phyloP scores from a whole-genome alignment of 2,113 vertebrate genomes.

The Chlorocebus sabaeus region DNA sequence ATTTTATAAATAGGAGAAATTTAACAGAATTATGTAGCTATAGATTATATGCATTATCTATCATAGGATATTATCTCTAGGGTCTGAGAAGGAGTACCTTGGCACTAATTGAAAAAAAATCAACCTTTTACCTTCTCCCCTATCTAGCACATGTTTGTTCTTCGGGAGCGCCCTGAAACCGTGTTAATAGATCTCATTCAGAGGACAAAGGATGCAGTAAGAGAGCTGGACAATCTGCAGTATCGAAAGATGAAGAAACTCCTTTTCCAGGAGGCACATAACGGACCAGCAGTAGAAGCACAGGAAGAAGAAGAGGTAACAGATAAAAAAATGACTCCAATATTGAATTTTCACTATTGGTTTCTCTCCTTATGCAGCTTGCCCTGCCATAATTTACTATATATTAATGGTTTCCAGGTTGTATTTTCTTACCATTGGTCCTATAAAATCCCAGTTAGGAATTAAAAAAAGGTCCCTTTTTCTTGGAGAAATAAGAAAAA shows the following conservation, averaged over 20 bases:
- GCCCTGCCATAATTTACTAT: slow-evolving; percentile 10
- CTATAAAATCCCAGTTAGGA: not conserved
- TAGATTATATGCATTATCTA: not conserved
- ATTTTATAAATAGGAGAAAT: not conserved
- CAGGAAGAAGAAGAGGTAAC: slow-evolving; percentile 97
- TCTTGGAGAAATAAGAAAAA: no score
- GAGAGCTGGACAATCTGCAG: slow-evolving; percentile 98
- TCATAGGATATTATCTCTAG: not conserved
- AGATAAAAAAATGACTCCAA: slow-evolving; percentile 30
- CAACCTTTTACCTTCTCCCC: not conserved
- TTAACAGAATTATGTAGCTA: slow-evolving; percentile 20
- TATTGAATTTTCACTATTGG: not conserved
- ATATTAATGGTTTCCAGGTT: not conserved
- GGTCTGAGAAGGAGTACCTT: slow-evolving; percentile 14
- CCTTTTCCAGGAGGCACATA: slow-evolving; percentile 98
- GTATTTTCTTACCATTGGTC: slow-evolving; percentile 8
- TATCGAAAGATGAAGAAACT: slow-evolving; percentile 99
- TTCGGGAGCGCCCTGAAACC: slow-evolving; percentile 94
- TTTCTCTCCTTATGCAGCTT: not conserved
- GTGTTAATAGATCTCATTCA: slow-evolving; percentile 98
- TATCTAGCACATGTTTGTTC: slow-evolving; percentile 95
- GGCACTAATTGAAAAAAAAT: not conserved
- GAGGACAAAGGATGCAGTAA: slow-evolving; percentile 98
- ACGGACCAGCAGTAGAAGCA: slow-evolving; percentile 93
- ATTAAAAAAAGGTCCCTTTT: not conserved